Percentiles rank a stretch among this genome's conserved stretches.
Conservation (phyloP, 2,797 vertebrate species). For the Melanotaenia trifasciata region DNA sequence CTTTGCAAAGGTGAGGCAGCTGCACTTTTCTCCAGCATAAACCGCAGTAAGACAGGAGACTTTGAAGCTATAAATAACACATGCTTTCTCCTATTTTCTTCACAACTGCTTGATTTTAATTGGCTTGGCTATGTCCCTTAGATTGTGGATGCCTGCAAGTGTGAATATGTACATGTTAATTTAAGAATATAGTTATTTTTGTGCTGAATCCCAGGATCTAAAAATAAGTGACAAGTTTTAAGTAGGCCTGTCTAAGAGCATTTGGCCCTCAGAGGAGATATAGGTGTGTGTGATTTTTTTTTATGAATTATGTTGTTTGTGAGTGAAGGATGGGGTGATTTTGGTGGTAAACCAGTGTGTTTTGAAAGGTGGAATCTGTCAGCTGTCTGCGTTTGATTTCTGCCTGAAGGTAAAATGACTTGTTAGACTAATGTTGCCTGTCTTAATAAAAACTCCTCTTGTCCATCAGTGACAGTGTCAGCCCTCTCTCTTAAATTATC, state of each 20-base stretch:
- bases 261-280: slow-evolving; percentile 42
- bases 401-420: slow-evolving; percentile 49
- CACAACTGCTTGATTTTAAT: slow-evolving; percentile 48
- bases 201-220: slow-evolving; percentile 9
- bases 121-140: slow-evolving; percentile 33
- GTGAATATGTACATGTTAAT: not conserved
- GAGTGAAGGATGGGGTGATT: slow-evolving; percentile 12
- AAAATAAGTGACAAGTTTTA: slow-evolving; percentile 48
- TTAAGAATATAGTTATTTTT: slow-evolving; percentile 31
- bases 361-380: slow-evolving; percentile 57
- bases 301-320: slow-evolving; percentile 17
- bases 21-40: slow-evolving; percentile 28
- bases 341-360: slow-evolving; percentile 42
- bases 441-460: slow-evolving; percentile 30
- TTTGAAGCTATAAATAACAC: slow-evolving; percentile 69
- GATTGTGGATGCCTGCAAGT: slow-evolving; percentile 6
- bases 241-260: slow-evolving; percentile 38
- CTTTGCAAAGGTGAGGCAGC: slow-evolving; percentile 27
- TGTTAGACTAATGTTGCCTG: slow-evolving; percentile 54
- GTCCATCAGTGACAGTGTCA: slow-evolving; percentile 43
- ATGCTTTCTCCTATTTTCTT: slow-evolving; percentile 34
- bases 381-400: slow-evolving; percentile 55
- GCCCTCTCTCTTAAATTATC: slow-evolving; percentile 19
- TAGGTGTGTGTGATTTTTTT: slow-evolving; percentile 24
- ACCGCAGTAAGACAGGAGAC: slow-evolving; percentile 42